A percentile compares a stretch with the other conserved stretches of the same genome.
Conservation (phyloP, 2,888 invertebrate genomes). For the Dasysyrphus albostriatus region DNA sequence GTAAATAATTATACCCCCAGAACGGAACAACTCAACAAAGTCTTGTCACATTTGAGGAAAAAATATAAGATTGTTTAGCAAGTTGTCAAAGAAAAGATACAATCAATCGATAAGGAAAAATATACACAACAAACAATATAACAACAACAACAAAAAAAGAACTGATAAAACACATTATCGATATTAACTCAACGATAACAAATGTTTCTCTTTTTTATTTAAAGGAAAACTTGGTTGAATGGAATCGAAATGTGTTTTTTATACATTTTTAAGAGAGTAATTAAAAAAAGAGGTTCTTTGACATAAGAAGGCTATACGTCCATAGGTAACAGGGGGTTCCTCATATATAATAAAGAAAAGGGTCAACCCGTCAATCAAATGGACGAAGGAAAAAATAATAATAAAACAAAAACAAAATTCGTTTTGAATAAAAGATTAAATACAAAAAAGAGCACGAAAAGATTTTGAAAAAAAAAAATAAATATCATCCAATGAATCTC, state of each 20-base stretch:
- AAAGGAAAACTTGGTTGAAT: constrained; percentile 43
- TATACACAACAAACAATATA: constrained; percentile 50
- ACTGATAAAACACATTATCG: constrained; percentile 72
- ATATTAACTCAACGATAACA: constrained; percentile 59
- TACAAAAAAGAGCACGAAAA: constrained; percentile 18
- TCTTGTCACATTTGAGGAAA: constrained; percentile 51
- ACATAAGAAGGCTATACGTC: neutral
- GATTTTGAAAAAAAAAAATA: constrained; percentile 10
- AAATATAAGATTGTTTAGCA: constrained; percentile 55
- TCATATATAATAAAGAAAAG: constrained; percentile 33
- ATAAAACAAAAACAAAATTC: constrained; percentile 14
- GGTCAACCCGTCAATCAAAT: constrained; percentile 70
- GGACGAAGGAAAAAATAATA: constrained; percentile 47
- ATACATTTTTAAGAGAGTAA: constrained; percentile 43
- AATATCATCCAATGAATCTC: constrained; percentile 71
- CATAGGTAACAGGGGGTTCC: neutral
- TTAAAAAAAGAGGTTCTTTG: constrained; percentile 47
- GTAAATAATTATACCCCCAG: constrained; percentile 41
- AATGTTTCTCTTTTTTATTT: neutral
- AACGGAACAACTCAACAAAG: constrained; percentile 42
- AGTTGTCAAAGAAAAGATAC: constrained; percentile 61
- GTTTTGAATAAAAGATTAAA: constrained; percentile 44
- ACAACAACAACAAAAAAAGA: constrained; percentile 5
- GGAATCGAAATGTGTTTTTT: constrained; percentile 26
- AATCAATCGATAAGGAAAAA: constrained; percentile 61